A percentile compares a stretch with the other conserved stretches of the same genome.
These are phyloP conservation scores for Neoitamus cyanurus DNA, from an alignment of 2,888 invertebrate genomes.

Conservation along the genomic window DNA sequence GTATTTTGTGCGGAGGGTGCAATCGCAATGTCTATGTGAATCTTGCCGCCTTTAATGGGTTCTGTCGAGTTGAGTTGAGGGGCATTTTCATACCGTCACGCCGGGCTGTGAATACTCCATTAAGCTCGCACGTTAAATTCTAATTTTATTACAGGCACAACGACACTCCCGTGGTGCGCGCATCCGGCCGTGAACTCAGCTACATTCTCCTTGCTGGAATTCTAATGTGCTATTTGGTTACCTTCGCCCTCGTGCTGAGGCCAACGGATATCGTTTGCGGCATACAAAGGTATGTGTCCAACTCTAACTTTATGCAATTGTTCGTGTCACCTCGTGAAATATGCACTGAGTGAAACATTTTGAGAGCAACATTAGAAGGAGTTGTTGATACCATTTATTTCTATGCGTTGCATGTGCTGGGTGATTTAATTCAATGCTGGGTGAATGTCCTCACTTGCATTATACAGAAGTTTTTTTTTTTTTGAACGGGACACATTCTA, in stretches of 20 bases:
- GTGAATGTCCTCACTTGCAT: neutral
- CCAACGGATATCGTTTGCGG: conserved; percentile 90
- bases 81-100: neutral
- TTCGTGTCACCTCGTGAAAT: neutral
- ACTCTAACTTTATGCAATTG: neutral
- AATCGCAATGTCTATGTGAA: neutral
- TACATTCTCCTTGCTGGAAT: conserved; percentile 92
- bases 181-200: conserved; percentile 89
- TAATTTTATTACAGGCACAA: conserved; percentile 71
- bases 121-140: conserved; percentile 11
- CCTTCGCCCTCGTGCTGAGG: conserved; percentile 89
- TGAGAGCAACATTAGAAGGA: neutral
- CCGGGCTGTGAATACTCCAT: neutral
- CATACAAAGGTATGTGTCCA: conserved; percentile 80
- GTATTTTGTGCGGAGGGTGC: conserved; percentile 43
- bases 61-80: conserved; percentile 2
- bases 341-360: neutral
- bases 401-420: neutral
- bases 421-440: neutral
- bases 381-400: neutral
- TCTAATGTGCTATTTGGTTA: conserved; percentile 90
- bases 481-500: no score
- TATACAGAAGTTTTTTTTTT: no score
- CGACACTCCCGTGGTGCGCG: conserved; percentile 96
- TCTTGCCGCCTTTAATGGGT: neutral